phyloP scores from a whole-genome alignment of 2,113 vertebrate genomes.

The Cariama cristata region DNA sequence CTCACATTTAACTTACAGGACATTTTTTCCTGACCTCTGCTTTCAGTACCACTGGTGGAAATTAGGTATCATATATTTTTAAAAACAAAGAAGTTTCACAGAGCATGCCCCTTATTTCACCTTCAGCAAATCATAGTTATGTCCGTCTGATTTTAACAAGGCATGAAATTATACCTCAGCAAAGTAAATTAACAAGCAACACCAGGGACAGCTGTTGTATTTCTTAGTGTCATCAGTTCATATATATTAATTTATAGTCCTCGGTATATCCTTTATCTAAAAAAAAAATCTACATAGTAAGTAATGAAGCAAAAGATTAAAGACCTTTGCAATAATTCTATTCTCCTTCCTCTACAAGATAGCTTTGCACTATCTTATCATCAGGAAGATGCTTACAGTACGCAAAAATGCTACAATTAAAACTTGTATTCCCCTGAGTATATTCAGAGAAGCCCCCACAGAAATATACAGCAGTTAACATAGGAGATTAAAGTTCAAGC shows the following conservation, averaged over 20 bases:
- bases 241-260: conserved; percentile 10
- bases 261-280: not conserved
- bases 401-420: not conserved
- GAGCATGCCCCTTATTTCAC: not conserved
- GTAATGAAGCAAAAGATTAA: conserved; percentile 46
- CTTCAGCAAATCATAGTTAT: conserved; percentile 29
- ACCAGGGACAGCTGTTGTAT: conserved; percentile 3
- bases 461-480: not conserved
- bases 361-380: not conserved
- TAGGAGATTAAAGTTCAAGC: not conserved
- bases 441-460: not conserved
- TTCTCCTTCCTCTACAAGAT: not conserved
- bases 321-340: not conserved
- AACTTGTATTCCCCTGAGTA: not conserved
- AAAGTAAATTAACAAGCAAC: conserved; percentile 58
- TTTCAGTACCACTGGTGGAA: not conserved
- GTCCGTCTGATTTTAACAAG: conserved; percentile 45
- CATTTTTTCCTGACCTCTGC: not conserved
- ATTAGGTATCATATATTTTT: not conserved
- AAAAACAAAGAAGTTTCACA: not conserved
- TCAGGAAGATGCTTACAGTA: not conserved
- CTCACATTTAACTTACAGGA: not conserved
- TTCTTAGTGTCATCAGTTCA: conserved; percentile 11
- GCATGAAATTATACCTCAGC: conserved; percentile 52
- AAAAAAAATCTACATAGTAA: conserved; percentile 3